phyloP scores from a whole-genome alignment of 2,888 invertebrate species.

The Pasiphila rectangulata region DNA sequence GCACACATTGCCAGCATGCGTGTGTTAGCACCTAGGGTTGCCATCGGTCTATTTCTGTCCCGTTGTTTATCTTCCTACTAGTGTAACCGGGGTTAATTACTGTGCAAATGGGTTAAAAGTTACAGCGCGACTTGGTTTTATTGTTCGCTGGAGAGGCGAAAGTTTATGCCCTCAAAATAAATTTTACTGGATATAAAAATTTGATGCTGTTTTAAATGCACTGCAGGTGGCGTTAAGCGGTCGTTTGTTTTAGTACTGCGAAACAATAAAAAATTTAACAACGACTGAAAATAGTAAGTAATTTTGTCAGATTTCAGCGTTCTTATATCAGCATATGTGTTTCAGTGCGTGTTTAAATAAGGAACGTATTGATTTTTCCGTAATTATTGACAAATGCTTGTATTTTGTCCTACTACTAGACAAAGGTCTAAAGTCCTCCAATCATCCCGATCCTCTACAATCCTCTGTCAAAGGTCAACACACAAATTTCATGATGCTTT shows the following conservation, averaged over 20 bases:
- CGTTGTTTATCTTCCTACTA: slow-evolving; percentile 62
- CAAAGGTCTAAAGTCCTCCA: no score
- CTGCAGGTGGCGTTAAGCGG: slow-evolving; percentile 4
- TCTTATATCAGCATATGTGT: no score
- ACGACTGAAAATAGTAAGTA: not conserved
- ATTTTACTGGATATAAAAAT: slow-evolving; percentile 13
- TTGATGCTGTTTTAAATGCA: slow-evolving; percentile 11
- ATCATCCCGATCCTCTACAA: no score
- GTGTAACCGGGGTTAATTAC: slow-evolving; percentile 47
- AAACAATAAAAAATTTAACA: slow-evolving; percentile 10
- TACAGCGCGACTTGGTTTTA: slow-evolving; percentile 37
- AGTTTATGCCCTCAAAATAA: slow-evolving; percentile 25
- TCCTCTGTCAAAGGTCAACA: no score
- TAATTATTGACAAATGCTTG: no score
- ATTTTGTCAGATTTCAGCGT: no score
- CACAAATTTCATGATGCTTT: no score
- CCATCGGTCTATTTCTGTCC: slow-evolving; percentile 46
- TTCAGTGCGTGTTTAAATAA: no score
- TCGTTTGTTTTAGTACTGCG: not conserved
- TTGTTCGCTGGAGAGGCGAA: slow-evolving; percentile 30
- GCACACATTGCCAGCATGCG: slow-evolving; percentile 26
- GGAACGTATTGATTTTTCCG: no score
- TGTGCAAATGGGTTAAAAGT: slow-evolving; percentile 46
- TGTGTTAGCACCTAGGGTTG: slow-evolving; percentile 55
- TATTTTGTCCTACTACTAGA: no score